Evolutionary conservation across 2,113 vertebrate species (phyloP).

Genomic region (Cranoglanis bouderius): DNA sequence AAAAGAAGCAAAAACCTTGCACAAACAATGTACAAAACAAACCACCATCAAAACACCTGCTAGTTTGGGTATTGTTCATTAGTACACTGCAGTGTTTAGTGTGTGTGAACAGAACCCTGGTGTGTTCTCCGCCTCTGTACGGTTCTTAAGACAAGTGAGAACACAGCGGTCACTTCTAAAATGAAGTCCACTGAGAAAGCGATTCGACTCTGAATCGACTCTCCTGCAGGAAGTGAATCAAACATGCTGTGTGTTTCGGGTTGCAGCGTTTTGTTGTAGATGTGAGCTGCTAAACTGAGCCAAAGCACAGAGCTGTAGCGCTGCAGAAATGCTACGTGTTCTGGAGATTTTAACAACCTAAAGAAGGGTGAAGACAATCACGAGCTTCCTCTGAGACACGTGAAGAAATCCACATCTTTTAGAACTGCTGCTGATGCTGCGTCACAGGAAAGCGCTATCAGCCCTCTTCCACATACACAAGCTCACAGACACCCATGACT

Average conservation of each 20-base stretch:
- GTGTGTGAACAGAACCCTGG: background rate
- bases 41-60: background rate
- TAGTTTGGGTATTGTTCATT: background rate
- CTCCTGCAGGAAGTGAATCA: background rate
- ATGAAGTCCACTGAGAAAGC: background rate
- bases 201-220: background rate
- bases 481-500: background rate
- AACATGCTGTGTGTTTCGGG: background rate
- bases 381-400: background rate
- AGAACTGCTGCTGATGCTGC: background rate
- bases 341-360: too few species aligned
- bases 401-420: background rate
- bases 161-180: background rate
- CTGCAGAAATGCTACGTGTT: background rate
- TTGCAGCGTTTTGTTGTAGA: background rate
- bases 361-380: background rate
- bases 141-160: background rate
- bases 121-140: background rate
- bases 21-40: background rate
- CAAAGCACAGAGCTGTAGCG: background rate
- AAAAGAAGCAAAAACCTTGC: background rate
- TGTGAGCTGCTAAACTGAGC: background rate
- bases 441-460: background rate
- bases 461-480: background rate
- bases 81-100: background rate